Evolutionary conservation across 2,113 vertebrate species (phyloP), one percentile per base, ranked within the genome.

Genomic region (Gymnorhina tibicen): DNA sequence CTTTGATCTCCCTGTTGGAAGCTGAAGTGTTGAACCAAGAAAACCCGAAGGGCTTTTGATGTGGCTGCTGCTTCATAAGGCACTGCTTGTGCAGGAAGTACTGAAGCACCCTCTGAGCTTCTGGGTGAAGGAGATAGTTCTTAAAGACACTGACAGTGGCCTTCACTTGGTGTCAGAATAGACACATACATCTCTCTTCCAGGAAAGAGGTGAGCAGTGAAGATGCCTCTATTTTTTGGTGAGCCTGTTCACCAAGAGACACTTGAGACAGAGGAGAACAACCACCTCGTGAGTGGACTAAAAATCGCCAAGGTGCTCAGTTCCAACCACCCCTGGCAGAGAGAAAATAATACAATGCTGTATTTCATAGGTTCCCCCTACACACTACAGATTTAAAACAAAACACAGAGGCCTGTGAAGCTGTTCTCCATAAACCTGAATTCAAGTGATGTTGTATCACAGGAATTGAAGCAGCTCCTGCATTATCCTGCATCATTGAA

Each of bases 1-100:
- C 96, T 96, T 94, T 97, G 93, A 97, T 96, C 95, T 95, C 32
- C 76, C 85, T 81, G 35, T 68, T 93, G 91, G 90, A 96, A 94
- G 85, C 37, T 88, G 20, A 93, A 94, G 85, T 76, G 74, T 82
- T 95, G 91, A 96, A 90, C 58, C 83, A 95, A 88, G 76, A 81
- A 56, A 95, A 80, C 82, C 64, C 39, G 0, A 87, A 91, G 73
- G 64, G 60, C 73, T 82, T 96, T 97, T 96, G 91, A 94, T 91
- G 90, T 75, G 80, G 92, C 80, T 88, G 41, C 2, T 78, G 68
- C 68, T 89, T 26, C 4, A 1, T 21, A 47, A 72, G 78, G 70
- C 84, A 74, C 23, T 15, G 39, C 62, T 77, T 60, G 60, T 47
- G 59, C 59, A 68, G 70, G 85, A n/a, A 76, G 50, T 14, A 3